Base-by-base conservation (phyloP, 2,797 vertebrate genomes). In the Chaetodon trifasciatus region DNA sequence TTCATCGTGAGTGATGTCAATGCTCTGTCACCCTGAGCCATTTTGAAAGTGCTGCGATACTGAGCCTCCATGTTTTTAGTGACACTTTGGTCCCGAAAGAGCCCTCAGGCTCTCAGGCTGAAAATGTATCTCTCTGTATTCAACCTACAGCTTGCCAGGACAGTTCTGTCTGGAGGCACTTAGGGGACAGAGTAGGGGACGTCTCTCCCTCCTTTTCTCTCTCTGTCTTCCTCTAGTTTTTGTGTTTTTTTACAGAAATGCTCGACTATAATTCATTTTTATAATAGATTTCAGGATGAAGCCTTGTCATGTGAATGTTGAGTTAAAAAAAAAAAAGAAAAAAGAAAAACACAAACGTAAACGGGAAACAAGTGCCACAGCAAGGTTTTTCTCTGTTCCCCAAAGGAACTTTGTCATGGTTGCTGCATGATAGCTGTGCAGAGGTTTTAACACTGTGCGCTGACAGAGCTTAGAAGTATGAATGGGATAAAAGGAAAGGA, bases 21-120 rank as follows among this genome's bases (percentile, higher is more conserved):
- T 86, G 79, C 66, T 81, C 82, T 74, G 76, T 90, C 87, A 89
- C 89, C 89, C 74, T 47, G 71, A 88, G 91, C 83, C 86, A 90
- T 70, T 91, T 82, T 56, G 42, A 84, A 90, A 90, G 88, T 88
- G 88, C 83, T 86, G 86, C 73, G 61, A 86, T 84, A 87, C 80
- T 62, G 83, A 86, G 81, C 71, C 80, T 80, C 85, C 88, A 74
- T 88, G 90, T 89, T 91, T 32, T 91, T 85, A 85, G 82, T 87
- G 91, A 88, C 91, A 91, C 88, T 80, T 65, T 84, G 85, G 86
- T 93, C 88, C 86, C 67, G 8, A 76, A 81, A 85, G 87, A 89
- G 78, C 81, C 90, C 70, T 5, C 12, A 11, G 88, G 88, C 82
- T 85, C 76, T 84, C 64, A 23, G 70, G 82, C 83, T 90, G 86